phyloP scores from a whole-genome alignment of 2,797 vertebrate species.

The Staurois parvus region DNA sequence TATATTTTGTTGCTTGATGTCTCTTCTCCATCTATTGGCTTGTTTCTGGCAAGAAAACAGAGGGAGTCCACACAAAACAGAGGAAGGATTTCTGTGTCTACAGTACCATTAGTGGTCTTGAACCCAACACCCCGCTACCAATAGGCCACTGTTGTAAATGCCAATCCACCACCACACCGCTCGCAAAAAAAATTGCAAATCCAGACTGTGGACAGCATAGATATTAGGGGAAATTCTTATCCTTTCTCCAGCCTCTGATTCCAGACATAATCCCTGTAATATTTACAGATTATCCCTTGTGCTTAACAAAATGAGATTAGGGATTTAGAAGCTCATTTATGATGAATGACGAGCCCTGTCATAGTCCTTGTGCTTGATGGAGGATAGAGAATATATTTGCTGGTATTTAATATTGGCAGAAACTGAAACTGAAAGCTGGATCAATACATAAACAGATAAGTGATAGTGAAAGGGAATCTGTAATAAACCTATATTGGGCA shows the following conservation, averaged over 20 bases:
- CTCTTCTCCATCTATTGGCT: no score
- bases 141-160: background rate
- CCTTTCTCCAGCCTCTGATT: background rate
- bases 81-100: no score
- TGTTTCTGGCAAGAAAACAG: no score
- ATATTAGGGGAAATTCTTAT: background rate
- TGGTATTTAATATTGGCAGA: background rate
- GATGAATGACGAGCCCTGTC: background rate
- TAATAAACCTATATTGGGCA: background rate
- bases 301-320: constrained; percentile 40
- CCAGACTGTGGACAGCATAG: background rate
- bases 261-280: constrained; percentile 32
- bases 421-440: no score
- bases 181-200: background rate
- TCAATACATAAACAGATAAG: background rate
- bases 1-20: no score
- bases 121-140: no score
- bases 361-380: background rate
- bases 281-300: constrained; percentile 29
- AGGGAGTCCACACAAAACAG: no score
- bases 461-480: background rate
- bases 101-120: no score
- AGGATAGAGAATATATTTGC: background rate
- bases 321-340: constrained; percentile 30
- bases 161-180: background rate